Evolutionary conservation across 2,888 invertebrate genomes (phyloP).

Genomic region (Lysandra bellargus): DNA sequence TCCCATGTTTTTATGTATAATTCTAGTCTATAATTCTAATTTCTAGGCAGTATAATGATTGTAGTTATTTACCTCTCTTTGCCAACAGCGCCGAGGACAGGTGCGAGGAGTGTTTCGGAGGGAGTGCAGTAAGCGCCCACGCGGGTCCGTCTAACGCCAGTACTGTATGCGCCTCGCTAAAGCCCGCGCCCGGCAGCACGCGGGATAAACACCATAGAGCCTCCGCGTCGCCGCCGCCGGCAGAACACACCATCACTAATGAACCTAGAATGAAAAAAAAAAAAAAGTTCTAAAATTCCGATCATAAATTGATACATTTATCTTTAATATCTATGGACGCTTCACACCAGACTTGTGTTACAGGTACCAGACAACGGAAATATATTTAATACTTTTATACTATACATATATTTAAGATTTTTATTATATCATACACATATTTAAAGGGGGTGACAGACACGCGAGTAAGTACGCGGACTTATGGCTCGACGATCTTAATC

Average conservation of each 20-base stretch:
- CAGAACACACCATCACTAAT: constrained; percentile 74
- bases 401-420: too few relatives aligned
- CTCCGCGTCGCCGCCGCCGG: constrained; percentile 72
- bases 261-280: constrained; percentile 65
- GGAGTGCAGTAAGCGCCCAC: constrained; percentile 85
- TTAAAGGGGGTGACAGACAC: too few relatives aligned
- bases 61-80: constrained; percentile 57
- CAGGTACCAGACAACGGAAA: too few relatives aligned
- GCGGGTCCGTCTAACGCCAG: constrained; percentile 92
- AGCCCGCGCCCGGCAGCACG: constrained; percentile 85
- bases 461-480: too few relatives aligned
- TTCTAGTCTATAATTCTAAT: too few relatives aligned
- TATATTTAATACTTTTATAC: too few relatives aligned
- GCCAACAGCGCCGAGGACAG: constrained; percentile 61
- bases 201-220: constrained; percentile 80
- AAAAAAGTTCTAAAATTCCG: neutral
- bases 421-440: too few relatives aligned
- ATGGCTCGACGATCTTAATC: too few relatives aligned
- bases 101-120: constrained; percentile 54
- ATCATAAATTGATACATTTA: too few relatives aligned
- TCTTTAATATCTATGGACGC: too few relatives aligned
- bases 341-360: too few relatives aligned
- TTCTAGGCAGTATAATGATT: neutral
- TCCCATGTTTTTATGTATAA: too few relatives aligned
- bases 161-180: constrained; percentile 87